These are phyloP conservation scores for Notolepis coatsorum DNA, from an alignment of 2,797 vertebrate species.

Conservation along the genomic window DNA sequence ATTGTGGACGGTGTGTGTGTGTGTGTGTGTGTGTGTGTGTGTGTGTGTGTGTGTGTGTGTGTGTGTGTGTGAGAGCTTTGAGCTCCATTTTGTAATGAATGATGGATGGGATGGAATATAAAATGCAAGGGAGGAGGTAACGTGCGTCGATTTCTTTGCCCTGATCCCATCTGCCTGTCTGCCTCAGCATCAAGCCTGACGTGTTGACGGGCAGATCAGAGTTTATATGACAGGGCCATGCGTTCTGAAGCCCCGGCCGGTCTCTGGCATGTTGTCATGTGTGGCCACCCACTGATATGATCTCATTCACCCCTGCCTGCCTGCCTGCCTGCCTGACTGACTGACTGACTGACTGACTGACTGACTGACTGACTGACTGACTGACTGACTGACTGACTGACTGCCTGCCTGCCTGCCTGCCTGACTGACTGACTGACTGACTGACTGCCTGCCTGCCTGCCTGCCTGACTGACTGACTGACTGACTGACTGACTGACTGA, in stretches of 20 bases:
- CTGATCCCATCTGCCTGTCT: constrained; percentile 17
- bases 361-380: background rate
- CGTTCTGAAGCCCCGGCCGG: constrained; percentile 32
- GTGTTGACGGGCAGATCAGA: constrained; percentile 18
- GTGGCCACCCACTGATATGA: constrained; percentile 32
- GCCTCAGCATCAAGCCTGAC: constrained; percentile 42
- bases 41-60: constrained; percentile 8
- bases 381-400: background rate
- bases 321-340: background rate
- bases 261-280: constrained; percentile 24
- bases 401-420: background rate
- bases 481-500: background rate
- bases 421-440: background rate
- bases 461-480: background rate
- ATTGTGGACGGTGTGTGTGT: constrained; percentile 10
- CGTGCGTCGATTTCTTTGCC: constrained; percentile 34
- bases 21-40: constrained; percentile 14
- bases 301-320: constrained; percentile 3
- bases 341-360: background rate
- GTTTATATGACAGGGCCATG: constrained; percentile 32
- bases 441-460: background rate
- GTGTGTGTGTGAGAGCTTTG: background rate
- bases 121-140: background rate
- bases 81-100: constrained; percentile 18
- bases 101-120: background rate